phyloP scores from a whole-genome alignment of 35 echinoderm and acorn worm genomes.

The Chiridota heheva region DNA sequence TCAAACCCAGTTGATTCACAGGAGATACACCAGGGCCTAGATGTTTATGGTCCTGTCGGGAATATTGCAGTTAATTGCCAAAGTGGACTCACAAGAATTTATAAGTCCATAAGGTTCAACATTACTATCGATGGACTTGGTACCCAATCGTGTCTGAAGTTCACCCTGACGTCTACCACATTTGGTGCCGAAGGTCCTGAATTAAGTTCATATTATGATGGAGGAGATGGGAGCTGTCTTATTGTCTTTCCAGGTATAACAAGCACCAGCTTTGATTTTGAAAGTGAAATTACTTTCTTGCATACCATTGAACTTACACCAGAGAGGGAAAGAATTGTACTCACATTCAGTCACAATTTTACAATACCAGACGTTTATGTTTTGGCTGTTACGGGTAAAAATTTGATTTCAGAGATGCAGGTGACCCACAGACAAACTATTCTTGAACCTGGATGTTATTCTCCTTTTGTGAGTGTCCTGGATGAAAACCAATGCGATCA shows the following conservation, averaged over 20 bases:
- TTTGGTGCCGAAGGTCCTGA: background rate
- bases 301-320: background rate
- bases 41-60: slow-evolving; percentile 22
- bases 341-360: slow-evolving; percentile 22
- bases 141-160: slow-evolving; percentile 12
- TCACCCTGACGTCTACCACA: background rate
- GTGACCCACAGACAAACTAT: background rate
- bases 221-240: background rate
- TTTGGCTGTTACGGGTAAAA: slow-evolving; percentile 15
- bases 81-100: background rate
- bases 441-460: slow-evolving; percentile 25
- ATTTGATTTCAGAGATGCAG: slow-evolving; percentile 9
- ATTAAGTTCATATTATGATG: slow-evolving; percentile 3
- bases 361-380: background rate
- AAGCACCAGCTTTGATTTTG: background rate
- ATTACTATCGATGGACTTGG: slow-evolving; percentile 10
- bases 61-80: background rate
- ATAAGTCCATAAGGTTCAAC: slow-evolving; percentile 4
- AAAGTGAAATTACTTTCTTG: background rate
- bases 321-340: background rate
- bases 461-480: slow-evolving; percentile 3
- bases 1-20: slow-evolving; percentile 12
- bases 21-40: background rate
- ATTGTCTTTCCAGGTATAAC: slow-evolving; percentile 8
- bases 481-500: slow-evolving; percentile 9